A percentile compares a stretch with the other conserved stretches of the same genome.
These are phyloP conservation scores for Calliopum simillimum DNA, from an alignment of 2,888 invertebrate genomes.

Conservation along the genomic window DNA sequence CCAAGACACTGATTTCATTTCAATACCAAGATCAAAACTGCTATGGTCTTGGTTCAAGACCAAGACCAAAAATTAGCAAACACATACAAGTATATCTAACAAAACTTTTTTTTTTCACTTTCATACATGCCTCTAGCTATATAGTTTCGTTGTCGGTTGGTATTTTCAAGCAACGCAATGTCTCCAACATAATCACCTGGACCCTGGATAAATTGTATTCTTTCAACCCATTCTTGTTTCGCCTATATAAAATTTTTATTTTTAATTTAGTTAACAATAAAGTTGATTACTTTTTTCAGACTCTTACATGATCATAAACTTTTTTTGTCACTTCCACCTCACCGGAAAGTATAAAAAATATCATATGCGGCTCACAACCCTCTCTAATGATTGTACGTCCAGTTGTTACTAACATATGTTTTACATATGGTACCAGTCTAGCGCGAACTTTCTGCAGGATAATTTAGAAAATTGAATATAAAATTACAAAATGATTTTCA, in stretches of 20 bases:
- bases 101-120: no score
- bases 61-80: no score
- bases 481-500: neutral
- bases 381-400: slow-evolving; percentile 74
- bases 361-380: slow-evolving; percentile 71
- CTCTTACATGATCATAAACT: slow-evolving; percentile 56
- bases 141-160: slow-evolving; percentile 42
- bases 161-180: slow-evolving; percentile 58
- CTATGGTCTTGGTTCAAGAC: no score
- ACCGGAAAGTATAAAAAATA: slow-evolving; percentile 77
- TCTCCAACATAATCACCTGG: slow-evolving; percentile 61
- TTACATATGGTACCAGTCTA: slow-evolving; percentile 72
- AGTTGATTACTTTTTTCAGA: neutral
- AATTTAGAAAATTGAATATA: neutral
- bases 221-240: slow-evolving; percentile 41
- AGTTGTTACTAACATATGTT: slow-evolving; percentile 73
- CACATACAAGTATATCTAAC: no score
- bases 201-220: slow-evolving; percentile 54
- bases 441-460: slow-evolving; percentile 71
- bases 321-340: slow-evolving; percentile 64
- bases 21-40: no score
- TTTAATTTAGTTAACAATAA: neutral
- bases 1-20: no score
- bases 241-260: slow-evolving; percentile 10
- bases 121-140: no score